Conservation (phyloP, 2,113 vertebrate genomes). For the Bubo scandiacus region DNA sequence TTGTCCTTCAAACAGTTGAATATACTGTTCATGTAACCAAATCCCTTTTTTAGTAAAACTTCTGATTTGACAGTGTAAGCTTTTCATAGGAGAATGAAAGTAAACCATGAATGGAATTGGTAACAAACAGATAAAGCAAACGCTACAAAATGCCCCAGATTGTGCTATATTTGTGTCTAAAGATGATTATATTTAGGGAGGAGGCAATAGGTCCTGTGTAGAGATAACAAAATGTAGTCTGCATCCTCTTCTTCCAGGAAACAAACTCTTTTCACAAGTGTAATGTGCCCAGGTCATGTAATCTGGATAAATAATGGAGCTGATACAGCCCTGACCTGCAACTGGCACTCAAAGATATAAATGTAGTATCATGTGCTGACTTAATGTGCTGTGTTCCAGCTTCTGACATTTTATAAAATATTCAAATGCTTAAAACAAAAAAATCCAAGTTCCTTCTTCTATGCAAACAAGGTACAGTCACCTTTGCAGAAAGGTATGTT, state of each 20-base stretch:
- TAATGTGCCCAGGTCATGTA: neutral
- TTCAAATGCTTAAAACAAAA: neutral
- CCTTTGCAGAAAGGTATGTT: neutral
- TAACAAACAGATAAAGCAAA: neutral
- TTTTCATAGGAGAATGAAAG: constrained; percentile 13
- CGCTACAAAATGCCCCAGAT: neutral
- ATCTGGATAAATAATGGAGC: neutral
- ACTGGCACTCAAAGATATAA: neutral
- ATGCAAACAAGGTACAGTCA: neutral
- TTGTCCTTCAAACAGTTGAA: constrained; percentile 39
- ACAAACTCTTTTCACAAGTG: neutral
- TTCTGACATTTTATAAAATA: neutral
- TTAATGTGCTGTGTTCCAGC: neutral
- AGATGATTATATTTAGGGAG: neutral
- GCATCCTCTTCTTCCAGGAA: neutral
- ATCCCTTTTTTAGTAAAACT: neutral
- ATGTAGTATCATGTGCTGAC: neutral
- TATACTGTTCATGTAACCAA: neutral
- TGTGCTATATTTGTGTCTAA: neutral
- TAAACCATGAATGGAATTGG: neutral
- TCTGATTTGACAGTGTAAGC: neutral
- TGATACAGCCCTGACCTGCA: neutral
- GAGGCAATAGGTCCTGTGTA: neutral
- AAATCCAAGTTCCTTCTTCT: neutral
- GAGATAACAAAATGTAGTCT: neutral